phyloP scores from a whole-genome alignment of 2,888 invertebrate species.

The Alsophila aescularia region DNA sequence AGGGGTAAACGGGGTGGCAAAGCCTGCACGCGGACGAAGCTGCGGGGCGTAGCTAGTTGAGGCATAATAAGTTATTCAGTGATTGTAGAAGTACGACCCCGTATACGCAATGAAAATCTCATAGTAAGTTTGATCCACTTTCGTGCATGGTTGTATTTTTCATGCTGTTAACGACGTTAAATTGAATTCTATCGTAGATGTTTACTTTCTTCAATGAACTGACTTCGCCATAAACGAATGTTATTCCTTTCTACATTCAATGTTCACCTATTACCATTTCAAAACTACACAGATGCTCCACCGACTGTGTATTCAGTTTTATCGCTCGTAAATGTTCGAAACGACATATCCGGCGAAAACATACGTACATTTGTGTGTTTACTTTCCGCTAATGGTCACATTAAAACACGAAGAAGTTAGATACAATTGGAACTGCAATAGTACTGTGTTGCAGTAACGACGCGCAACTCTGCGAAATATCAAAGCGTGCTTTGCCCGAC shows the following conservation, averaged over 20 bases:
- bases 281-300: conserved; percentile 19
- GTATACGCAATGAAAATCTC: too few species aligned
- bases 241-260: conserved; percentile 10
- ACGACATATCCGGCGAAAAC: conserved; percentile 33
- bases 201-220: conserved; percentile 5
- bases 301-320: conserved; percentile 16
- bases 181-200: neutral
- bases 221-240: conserved; percentile 5
- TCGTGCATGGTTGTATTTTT: too few species aligned
- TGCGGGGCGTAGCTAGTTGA: too few species aligned
- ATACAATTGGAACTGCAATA: conserved; percentile 46
- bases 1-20: too few species aligned
- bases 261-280: conserved; percentile 21
- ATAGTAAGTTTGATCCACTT: too few species aligned
- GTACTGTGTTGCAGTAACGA: conserved; percentile 48
- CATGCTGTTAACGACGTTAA: too few species aligned
- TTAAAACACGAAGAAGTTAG: conserved; percentile 44
- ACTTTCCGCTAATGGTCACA: conserved; percentile 42
- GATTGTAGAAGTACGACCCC: too few species aligned
- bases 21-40: too few species aligned
- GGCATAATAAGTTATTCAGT: too few species aligned
- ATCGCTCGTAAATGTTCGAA: conserved; percentile 32
- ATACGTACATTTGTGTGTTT: conserved; percentile 37
- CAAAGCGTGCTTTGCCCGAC: conserved; percentile 50
- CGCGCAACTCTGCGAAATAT: conserved; percentile 56